phyloP scores from a whole-genome alignment of 2,797 vertebrate species.

The Heterohyrax brucei region DNA sequence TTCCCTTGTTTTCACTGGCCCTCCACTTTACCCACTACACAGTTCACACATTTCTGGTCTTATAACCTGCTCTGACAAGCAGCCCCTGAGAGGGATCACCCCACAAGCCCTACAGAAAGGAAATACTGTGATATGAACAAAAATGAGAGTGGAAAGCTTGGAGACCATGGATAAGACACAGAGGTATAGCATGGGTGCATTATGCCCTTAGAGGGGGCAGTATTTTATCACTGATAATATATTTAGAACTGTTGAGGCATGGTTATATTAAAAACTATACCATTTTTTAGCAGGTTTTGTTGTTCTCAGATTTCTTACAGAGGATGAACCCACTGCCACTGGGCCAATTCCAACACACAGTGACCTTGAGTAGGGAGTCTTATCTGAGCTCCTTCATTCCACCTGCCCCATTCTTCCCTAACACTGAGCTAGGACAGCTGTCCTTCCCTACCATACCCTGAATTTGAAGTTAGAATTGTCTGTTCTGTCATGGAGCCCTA shows the following conservation, averaged over 20 bases:
- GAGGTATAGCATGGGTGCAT: not conserved
- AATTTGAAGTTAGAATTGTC: not conserved
- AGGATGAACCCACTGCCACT: not conserved
- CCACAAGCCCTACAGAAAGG: not conserved
- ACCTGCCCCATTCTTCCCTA: not conserved
- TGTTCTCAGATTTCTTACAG: not conserved
- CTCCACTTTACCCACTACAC: too few species aligned
- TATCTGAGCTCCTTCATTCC: not conserved
- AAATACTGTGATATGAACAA: not conserved
- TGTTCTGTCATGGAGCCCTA: not conserved
- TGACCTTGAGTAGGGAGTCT: not conserved
- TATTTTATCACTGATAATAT: not conserved
- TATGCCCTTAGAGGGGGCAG: not conserved
- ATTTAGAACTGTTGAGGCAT: not conserved
- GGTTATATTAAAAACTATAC: not conserved
- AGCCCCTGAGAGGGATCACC: not conserved
- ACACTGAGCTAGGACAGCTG: not conserved
- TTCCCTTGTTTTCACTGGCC: too few species aligned
- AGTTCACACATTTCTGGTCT: not conserved
- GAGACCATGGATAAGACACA: rapidly evolving
- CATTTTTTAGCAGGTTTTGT: not conserved
- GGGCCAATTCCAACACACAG: too few species aligned
- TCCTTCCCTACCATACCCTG: not conserved
- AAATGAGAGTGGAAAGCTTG: not conserved
- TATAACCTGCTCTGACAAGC: not conserved